Evolutionary conservation across 35 echinoderm and acorn worm genomes (phyloP), one percentile per base, ranked within the genome.

Genomic region (Chiridota heheva): DNA sequence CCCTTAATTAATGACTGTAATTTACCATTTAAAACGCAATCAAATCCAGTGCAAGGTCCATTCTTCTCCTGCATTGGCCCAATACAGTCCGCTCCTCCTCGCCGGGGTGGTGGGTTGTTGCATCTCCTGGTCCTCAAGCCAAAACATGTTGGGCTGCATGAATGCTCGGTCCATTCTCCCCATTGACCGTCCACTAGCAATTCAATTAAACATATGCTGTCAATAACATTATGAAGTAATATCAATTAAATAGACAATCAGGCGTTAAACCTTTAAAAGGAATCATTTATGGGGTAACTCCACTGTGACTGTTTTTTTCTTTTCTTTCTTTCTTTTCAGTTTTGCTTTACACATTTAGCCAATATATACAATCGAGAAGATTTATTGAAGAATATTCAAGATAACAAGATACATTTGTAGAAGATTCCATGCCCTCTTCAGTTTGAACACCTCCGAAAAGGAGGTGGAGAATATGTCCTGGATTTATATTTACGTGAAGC

Each of bases 101-200:
- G 42, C 25, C 83, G 20, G 5, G 92, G 87, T 1, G 73, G 81
- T 4, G 92, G 92, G 49, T 82, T 81, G 33, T 53, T 58, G 55
- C 92, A 96, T 3, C 17, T 30, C 59, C 92, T 40, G 20, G 66
- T 74, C 37, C 86, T 90, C 1, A 28, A 42, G 5, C 92, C 92
- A 24, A 67, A 38, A 43, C 92, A 96, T 26, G 78, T 85, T 1
- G 56, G 38, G 42, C 90, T 82, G 36, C 92, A 96, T 2, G 65
- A 48, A 46, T 86, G 76, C 16, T 72, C 53, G 4, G 63, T 81
- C 92, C 92, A 96, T 30, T 56, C 76, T 0, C 73, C 58, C 92
- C 92, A 96, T 40, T 90, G 64, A 0, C 92, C 92, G 38, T 96
- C 82, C 13, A 96, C 92, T 96, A 29, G 2, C 55, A 37, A 5